Evolutionary conservation across 2,797 vertebrate genomes (phyloP).

Genomic region (Manis pentadactyla): DNA sequence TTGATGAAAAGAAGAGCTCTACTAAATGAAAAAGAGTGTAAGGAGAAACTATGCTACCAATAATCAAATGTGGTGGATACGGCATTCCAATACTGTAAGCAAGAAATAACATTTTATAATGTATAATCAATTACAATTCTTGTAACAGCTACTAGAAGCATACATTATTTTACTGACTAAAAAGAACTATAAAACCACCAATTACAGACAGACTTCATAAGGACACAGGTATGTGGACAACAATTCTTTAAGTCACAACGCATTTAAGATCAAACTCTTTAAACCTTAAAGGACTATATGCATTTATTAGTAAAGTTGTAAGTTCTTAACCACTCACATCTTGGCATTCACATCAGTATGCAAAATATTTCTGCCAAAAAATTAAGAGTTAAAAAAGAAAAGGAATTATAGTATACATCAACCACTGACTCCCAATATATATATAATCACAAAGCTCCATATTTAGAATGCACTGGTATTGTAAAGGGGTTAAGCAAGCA

Average conservation of each 20-base stretch:
- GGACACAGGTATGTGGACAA: background rate
- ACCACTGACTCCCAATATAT: slow-evolving; percentile 27
- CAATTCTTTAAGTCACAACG: background rate
- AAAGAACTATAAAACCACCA: slow-evolving; percentile 29
- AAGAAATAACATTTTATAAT: background rate
- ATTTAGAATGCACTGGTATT: slow-evolving; percentile 58
- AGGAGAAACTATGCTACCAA: slow-evolving; percentile 31
- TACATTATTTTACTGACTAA: background rate
- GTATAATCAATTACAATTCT: background rate
- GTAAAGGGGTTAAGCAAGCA: slow-evolving; percentile 55
- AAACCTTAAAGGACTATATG: slow-evolving; percentile 10
- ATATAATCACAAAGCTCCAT: slow-evolving; percentile 65
- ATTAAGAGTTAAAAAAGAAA: background rate
- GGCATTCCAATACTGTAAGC: background rate
- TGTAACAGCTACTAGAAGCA: background rate
- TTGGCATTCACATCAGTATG: slow-evolving; percentile 48
- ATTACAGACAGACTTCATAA: background rate
- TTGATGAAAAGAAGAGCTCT: background rate
- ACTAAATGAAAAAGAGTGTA: background rate
- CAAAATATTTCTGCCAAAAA: slow-evolving; percentile 48
- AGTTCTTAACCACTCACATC: slow-evolving; percentile 4
- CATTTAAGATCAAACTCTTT: background rate
- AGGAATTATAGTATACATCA: slow-evolving; percentile 57
- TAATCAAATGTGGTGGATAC: background rate
- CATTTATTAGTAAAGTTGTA: slow-evolving; percentile 18